Conservation (phyloP, 2,113 vertebrate genomes). For the Dendrocopos noguchii region DNA sequence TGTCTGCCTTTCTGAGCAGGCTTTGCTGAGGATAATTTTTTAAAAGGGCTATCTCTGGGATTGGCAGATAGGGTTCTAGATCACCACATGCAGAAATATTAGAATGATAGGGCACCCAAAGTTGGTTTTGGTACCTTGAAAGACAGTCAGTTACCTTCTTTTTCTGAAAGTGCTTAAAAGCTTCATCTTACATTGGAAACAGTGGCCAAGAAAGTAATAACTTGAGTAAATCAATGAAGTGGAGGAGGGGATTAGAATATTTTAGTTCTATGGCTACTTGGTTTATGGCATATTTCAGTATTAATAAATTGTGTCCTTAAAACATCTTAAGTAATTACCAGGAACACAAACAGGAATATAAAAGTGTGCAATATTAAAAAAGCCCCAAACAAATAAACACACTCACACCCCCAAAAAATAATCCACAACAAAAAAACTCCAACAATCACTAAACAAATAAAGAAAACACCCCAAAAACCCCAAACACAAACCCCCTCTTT, state of each 20-base stretch:
- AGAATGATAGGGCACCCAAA: not conserved
- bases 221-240: not conserved
- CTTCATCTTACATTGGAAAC: not conserved
- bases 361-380: not conserved
- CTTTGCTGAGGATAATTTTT: not conserved
- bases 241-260: fast-evolving
- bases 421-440: too few relatives aligned
- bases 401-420: not conserved
- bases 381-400: not conserved
- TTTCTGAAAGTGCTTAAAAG: not conserved
- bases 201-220: not conserved
- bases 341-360: not conserved
- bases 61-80: not conserved
- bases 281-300: not conserved
- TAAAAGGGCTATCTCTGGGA: not conserved
- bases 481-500: not conserved
- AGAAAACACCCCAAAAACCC: not conserved
- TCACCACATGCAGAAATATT: not conserved
- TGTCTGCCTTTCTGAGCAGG: not conserved
- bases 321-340: not conserved
- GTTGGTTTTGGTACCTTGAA: not conserved
- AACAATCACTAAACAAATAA: not conserved
- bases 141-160: not conserved
- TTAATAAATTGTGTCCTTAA: not conserved
- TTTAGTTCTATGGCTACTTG: not conserved